These are phyloP conservation scores for Clarias platycephalus DNA, from an alignment of 2,797 vertebrate species.

Conservation along the genomic window DNA sequence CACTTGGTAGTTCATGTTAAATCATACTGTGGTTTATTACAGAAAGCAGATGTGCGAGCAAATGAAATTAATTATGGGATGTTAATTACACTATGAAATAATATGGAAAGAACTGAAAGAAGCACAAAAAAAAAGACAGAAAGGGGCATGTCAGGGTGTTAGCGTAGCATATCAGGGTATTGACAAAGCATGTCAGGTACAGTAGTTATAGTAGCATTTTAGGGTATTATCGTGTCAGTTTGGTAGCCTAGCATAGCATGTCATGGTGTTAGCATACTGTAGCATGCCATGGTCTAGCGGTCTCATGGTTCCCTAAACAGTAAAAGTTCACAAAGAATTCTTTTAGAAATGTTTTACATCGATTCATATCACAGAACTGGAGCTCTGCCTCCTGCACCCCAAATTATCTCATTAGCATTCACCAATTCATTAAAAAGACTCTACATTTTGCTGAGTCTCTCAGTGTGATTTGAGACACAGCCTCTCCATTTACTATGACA, in stretches of 20 bases:
- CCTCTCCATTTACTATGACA: constrained; percentile 40
- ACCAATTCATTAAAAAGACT: constrained; percentile 10
- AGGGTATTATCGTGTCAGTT: too few species aligned
- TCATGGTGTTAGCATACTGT: neutral
- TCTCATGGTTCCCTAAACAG: neutral
- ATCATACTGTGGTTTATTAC: neutral
- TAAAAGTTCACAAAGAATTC: constrained; percentile 9
- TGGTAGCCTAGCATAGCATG: neutral
- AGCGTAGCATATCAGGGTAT: neutral
- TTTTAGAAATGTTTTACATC: constrained; percentile 4
- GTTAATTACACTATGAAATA: neutral
- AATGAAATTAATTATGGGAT: neutral
- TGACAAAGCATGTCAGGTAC: neutral
- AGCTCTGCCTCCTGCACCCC: neutral
- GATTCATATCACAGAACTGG: neutral
- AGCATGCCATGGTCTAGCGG: neutral
- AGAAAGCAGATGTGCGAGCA: neutral
- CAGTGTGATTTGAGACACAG: neutral
- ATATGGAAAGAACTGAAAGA: neutral
- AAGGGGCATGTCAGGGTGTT: neutral
- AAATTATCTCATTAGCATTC: neutral
- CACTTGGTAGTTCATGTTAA: neutral
- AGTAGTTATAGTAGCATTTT: too few species aligned
- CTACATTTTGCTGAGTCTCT: neutral
- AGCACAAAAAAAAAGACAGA: neutral